Percentiles rank a stretch among this genome's conserved stretches.
Conservation (phyloP, 2,113 vertebrate species). For the Paramisgurnus dabryanus region DNA sequence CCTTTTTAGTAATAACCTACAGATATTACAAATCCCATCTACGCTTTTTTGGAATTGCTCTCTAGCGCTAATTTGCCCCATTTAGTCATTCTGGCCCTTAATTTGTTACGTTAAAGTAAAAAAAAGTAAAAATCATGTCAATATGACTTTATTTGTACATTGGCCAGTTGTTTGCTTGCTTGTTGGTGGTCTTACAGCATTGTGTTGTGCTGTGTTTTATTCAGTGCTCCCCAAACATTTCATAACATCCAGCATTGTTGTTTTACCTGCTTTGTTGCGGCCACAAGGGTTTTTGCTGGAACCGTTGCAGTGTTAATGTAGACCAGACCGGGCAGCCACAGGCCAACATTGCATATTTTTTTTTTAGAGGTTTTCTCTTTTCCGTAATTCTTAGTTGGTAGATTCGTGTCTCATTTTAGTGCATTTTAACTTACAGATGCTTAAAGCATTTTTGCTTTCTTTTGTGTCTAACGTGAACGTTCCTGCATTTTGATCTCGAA, state of each 20-base stretch:
- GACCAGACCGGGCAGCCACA: background rate
- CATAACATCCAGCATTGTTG: background rate
- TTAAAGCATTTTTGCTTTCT: background rate
- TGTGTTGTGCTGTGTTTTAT: conserved; percentile 33
- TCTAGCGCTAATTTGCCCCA: no score
- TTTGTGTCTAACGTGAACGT: background rate
- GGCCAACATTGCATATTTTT: no score
- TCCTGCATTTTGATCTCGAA: background rate
- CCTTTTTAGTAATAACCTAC: no score
- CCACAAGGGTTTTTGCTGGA: background rate
- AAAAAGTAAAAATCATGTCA: no score
- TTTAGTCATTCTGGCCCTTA: no score
- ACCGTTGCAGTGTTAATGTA: conserved; percentile 3
- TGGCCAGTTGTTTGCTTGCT: background rate
- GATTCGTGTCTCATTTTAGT: no score
- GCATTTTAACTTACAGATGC: background rate
- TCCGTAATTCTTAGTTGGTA: no score
- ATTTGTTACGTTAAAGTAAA: no score
- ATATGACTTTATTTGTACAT: background rate
- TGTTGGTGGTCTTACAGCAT: background rate
- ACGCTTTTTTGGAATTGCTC: no score
- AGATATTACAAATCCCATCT: no score
- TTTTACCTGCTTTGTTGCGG: background rate
- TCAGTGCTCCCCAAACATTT: background rate
- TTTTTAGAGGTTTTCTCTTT: no score